Evolutionary conservation across 2,113 vertebrate genomes (phyloP), one percentile per base, ranked within the genome.

Genomic region (Anser cygnoides): DNA sequence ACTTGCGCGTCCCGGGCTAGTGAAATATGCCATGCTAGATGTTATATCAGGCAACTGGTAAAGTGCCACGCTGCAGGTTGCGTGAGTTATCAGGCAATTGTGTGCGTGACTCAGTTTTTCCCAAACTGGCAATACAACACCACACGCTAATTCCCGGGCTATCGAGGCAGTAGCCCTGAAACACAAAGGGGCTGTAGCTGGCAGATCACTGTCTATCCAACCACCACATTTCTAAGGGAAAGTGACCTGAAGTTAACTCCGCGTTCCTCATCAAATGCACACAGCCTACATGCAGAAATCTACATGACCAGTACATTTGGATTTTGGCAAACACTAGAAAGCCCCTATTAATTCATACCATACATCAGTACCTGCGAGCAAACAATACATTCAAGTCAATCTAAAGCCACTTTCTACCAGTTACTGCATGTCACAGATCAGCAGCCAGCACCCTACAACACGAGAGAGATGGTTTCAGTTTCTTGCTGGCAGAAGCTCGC

Each of bases 401-500:
- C 50, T 58, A 90, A 89, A 92, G n/a, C 21, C n/a, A 71, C 39
- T 70, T 80, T 80, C 79, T 77, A 28, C 10, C 50, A 76, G 29
- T 37, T 65, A 62, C 2, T 88, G 54, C 65, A 55, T n/a, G 31
- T 74, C 75, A 80, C 79, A 80, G 44, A 59, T 21, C 54, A 74
- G 75, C 3, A 11, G 75, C 50, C 66, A 79, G 66, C 71, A 57
- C 54, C 62, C 78, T 78, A 25, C 8, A 82, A 57, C 63, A 82
- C 2, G 4, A 22, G 83, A 20, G 83, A 86, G 29, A 75, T 39
- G 62, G 70, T 58, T 96, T 87, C 93, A 87, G 3, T 93, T 93
- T 89, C 90, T 50, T 82, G 81, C 83, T 88, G 89, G 92, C 73
- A 96, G 92, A 63, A n/a, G 35, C 21, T 57, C 70, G 54, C 67